These are phyloP conservation scores for Heliopora coerulea DNA, from an alignment of 92 coral and sea anemone genomes.

Conservation along the genomic window DNA sequence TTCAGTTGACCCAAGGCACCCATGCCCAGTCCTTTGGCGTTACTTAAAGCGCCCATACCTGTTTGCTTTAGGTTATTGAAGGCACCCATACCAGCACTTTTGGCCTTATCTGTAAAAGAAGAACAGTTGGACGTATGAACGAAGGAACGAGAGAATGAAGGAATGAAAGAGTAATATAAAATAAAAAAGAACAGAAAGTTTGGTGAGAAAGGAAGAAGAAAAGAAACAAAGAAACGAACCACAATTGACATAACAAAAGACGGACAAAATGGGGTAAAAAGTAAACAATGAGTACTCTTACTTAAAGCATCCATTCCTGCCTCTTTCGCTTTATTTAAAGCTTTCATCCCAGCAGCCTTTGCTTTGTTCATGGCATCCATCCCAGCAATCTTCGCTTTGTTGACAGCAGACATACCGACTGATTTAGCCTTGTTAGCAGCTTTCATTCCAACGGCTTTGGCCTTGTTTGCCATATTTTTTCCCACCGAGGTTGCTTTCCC, in stretches of 20 bases:
- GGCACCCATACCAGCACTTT: constrained; percentile 17
- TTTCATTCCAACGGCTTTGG: constrained; percentile 11
- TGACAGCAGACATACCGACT: constrained; percentile 11
- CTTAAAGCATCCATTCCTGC: constrained; percentile 73
- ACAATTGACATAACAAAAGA: neutral
- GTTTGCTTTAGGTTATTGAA: neutral
- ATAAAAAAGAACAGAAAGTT: neutral
- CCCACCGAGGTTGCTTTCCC: constrained; percentile 31
- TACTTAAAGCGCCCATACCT: constrained; percentile 50
- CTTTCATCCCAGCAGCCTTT: constrained; percentile 59
- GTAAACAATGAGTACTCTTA: constrained; percentile 12
- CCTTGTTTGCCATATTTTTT: constrained; percentile 30
- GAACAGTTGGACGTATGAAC: neutral
- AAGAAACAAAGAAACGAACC: neutral
- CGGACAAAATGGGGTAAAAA: neutral
- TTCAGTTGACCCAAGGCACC: constrained; percentile 74
- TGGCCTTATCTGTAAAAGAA: constrained; percentile 13
- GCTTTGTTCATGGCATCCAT: constrained; percentile 67
- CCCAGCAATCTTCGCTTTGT: constrained; percentile 68
- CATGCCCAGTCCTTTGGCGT: constrained; percentile 82
- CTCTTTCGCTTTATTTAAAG: constrained; percentile 65
- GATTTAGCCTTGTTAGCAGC: constrained; percentile 14
- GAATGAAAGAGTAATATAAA: neutral
- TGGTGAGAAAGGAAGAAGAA: neutral
- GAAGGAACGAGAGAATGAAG: neutral